Conservation (phyloP, 92 coral and sea anemone genomes). For the Paramuricea clavata region DNA sequence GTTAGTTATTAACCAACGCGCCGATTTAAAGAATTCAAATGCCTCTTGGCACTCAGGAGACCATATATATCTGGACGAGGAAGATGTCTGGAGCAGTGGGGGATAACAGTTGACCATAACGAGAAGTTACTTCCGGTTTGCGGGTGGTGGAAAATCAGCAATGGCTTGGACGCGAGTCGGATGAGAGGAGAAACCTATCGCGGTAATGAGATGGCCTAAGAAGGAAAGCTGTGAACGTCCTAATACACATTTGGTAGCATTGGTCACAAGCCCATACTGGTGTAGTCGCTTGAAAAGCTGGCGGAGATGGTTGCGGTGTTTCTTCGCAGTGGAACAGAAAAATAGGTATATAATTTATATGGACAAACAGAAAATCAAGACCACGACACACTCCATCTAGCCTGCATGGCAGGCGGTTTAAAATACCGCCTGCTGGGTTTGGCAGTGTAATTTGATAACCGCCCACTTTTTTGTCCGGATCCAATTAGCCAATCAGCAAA, state of each 20-base stretch:
- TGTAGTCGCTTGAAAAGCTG: not conserved
- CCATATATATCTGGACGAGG: slow-evolving; percentile 16
- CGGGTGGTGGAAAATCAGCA: slow-evolving; percentile 1
- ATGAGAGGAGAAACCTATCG: not conserved
- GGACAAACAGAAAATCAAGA: slow-evolving; percentile 9
- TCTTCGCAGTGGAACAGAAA: not conserved
- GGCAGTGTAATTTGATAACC: too few relatives aligned
- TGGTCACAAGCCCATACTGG: not conserved
- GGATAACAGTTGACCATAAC: slow-evolving; percentile 27
- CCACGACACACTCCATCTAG: slow-evolving; percentile 34
- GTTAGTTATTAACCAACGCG: slow-evolving; percentile 22
- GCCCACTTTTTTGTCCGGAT: too few relatives aligned
- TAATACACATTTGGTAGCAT: slow-evolving; percentile 5
- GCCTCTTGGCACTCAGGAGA: slow-evolving; percentile 10
- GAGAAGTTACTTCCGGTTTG: not conserved
- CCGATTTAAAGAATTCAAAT: slow-evolving; percentile 27
- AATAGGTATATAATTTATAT: not conserved
- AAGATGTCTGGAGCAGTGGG: slow-evolving; percentile 4
- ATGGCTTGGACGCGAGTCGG: not conserved
- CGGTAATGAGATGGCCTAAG: not conserved
- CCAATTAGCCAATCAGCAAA: too few relatives aligned
- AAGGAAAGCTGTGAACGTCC: slow-evolving; percentile 8
- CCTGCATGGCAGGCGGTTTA: too few relatives aligned
- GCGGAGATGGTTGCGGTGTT: slow-evolving; percentile 7
- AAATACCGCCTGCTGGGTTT: too few relatives aligned